phyloP scores from a whole-genome alignment of 2,797 vertebrate genomes.

The Helarctos malayanus region DNA sequence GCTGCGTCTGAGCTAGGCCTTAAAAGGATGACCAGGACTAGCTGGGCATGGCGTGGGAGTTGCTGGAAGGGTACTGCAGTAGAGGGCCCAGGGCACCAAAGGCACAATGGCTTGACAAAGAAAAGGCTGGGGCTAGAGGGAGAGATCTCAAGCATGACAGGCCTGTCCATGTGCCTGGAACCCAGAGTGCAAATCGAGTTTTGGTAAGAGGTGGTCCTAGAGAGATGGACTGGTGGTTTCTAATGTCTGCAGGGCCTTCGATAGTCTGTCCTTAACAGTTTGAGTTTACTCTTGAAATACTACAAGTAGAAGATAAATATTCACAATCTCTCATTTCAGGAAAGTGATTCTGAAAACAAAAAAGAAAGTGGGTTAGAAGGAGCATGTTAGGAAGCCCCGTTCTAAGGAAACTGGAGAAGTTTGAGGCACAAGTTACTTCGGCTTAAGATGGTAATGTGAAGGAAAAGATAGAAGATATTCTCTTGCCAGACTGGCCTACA shows the following conservation, averaged over 20 bases:
- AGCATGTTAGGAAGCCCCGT: not conserved
- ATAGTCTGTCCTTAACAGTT: not conserved
- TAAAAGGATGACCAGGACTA: not conserved
- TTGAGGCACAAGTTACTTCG: constrained; percentile 1
- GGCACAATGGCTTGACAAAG: not conserved
- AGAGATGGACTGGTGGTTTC: not conserved
- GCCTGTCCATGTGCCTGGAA: not conserved
- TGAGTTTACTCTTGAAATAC: constrained; percentile 19
- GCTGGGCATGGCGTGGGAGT: not conserved
- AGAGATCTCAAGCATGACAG: not conserved
- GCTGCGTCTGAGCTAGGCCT: not conserved
- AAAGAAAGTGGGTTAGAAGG: not conserved
- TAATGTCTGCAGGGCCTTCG: constrained; percentile 5
- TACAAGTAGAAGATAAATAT: not conserved
- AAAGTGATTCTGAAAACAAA: constrained; percentile 40
- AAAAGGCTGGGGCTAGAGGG: not conserved
- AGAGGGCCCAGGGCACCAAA: not conserved
- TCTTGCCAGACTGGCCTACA: not conserved
- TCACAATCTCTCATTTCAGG: not conserved
- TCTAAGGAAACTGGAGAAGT: not conserved
- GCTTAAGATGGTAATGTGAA: not conserved
- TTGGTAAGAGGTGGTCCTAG: not conserved
- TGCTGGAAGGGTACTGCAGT: not conserved
- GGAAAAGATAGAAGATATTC: not conserved
- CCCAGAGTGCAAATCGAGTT: not conserved